Percentiles rank a stretch among this genome's conserved stretches.
These are phyloP conservation scores for Melangyna quadrimaculata DNA, from an alignment of 2,888 invertebrate genomes.

Conservation along the genomic window DNA sequence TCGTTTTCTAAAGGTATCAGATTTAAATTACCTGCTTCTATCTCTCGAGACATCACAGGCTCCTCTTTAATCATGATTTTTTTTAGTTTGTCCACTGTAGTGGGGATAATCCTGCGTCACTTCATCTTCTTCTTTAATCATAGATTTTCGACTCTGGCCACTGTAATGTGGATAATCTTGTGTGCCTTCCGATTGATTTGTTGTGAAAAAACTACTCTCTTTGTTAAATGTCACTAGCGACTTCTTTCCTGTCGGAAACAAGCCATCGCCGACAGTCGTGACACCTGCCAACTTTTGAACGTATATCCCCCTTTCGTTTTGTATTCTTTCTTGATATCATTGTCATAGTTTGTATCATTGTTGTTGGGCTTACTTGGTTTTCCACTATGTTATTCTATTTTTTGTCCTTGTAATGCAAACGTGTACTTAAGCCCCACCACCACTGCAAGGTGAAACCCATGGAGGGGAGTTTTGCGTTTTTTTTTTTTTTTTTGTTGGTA, in stretches of 20 bases:
- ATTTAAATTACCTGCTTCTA: no score
- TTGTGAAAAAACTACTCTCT: background rate
- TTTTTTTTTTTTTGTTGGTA: background rate
- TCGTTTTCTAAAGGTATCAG: no score
- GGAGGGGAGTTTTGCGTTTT: no score
- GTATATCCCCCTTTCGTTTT: conserved; percentile 62
- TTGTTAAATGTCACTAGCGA: conserved; percentile 46
- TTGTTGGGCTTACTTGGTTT: conserved; percentile 49
- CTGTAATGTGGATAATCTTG: background rate
- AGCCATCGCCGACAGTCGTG: conserved; percentile 67
- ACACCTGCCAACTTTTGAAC: conserved; percentile 59
- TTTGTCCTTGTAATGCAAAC: background rate
- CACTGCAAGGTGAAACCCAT: conserved; percentile 11
- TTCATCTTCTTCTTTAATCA: background rate
- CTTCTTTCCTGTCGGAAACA: conserved; percentile 48
- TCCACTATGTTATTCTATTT: background rate
- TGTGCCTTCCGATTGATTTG: background rate
- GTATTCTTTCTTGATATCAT: conserved; percentile 8
- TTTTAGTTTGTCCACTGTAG: no score
- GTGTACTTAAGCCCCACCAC: conserved; percentile 6
- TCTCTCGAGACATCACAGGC: background rate
- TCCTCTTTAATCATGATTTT: no score
- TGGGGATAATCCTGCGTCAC: no score
- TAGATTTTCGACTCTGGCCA: background rate
- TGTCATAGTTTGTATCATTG: conserved; percentile 18